Evolutionary conservation across 2,888 invertebrate species (phyloP).

Genomic region (Drosophila putrida): DNA sequence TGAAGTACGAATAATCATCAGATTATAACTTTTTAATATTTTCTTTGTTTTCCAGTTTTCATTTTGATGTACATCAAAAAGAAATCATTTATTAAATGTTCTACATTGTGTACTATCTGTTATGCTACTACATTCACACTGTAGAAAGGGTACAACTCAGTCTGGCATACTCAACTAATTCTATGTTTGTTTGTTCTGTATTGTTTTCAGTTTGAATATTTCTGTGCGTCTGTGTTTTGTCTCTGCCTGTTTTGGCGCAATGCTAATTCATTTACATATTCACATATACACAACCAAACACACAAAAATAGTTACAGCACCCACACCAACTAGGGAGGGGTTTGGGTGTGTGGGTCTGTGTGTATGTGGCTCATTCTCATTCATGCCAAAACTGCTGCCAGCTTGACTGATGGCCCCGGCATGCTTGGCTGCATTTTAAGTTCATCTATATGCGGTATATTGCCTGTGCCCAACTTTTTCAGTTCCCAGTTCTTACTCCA

Average conservation of each 20-base stretch:
- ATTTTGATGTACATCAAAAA: too few relatives aligned
- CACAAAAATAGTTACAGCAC: constrained; percentile 42
- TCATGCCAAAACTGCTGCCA: constrained; percentile 72
- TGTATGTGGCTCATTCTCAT: constrained; percentile 66
- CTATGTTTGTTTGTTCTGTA: constrained; percentile 12
- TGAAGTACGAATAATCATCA: background rate
- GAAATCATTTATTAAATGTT: too few relatives aligned
- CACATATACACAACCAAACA: constrained; percentile 50
- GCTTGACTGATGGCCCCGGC: constrained; percentile 74
- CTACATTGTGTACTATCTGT: too few relatives aligned
- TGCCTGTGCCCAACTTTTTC: constrained; percentile 49
- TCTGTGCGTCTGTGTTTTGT: constrained; percentile 24
- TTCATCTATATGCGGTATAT: constrained; percentile 77
- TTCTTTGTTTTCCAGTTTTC: too few relatives aligned
- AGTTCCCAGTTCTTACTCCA: constrained; percentile 23
- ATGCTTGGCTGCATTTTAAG: constrained; percentile 83
- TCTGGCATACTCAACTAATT: background rate
- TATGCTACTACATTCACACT: background rate
- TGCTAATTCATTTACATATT: constrained; percentile 74
- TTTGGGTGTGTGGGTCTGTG: constrained; percentile 21
- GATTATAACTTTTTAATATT: too few relatives aligned
- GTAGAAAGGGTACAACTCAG: background rate
- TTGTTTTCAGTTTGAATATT: constrained; percentile 17
- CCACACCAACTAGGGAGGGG: constrained; percentile 41
- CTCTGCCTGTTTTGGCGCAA: constrained; percentile 60